A percentile compares a stretch with the other conserved stretches of the same genome.
Conservation (phyloP, 2,888 invertebrate species). For the Orthonychiurus folsomi region DNA sequence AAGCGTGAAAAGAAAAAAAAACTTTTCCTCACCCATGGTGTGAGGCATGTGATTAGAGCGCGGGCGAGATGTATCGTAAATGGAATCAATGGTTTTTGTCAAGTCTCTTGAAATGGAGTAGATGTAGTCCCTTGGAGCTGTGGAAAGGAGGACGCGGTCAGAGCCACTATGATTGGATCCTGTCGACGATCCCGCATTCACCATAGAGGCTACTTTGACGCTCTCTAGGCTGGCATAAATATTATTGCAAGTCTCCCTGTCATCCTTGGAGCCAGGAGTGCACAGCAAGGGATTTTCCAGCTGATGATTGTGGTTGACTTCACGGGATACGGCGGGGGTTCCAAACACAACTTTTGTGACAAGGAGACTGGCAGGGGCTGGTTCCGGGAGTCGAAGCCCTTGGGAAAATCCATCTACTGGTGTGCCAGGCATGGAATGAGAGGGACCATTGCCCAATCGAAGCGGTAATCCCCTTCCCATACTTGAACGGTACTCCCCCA, state of each 20-base stretch:
- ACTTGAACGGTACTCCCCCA: conserved; percentile 41
- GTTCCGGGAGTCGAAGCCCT: conserved; percentile 40
- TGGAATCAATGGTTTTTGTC: conserved; percentile 41
- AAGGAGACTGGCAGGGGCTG: conserved; percentile 40
- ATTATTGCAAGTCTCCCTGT: conserved; percentile 37
- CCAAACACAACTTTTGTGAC: conserved; percentile 41
- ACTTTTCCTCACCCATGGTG: conserved; percentile 35
- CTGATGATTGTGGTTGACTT: conserved; percentile 40
- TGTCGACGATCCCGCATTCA: conserved; percentile 39
- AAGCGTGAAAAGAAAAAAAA: no score
- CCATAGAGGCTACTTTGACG: conserved; percentile 39
- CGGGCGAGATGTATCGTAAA: conserved; percentile 40
- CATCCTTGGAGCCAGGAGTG: conserved; percentile 37
- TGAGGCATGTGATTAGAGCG: conserved; percentile 40
- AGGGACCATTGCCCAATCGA: conserved; percentile 38
- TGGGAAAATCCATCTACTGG: conserved; percentile 41
- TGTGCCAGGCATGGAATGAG: conserved; percentile 40
- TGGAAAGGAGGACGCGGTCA: conserved; percentile 40
- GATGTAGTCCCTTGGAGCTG: conserved; percentile 40
- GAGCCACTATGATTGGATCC: conserved; percentile 41
- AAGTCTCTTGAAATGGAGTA: conserved; percentile 41
- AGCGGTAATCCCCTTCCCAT: conserved; percentile 40
- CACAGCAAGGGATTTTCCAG: conserved; percentile 39
- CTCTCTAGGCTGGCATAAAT: conserved; percentile 41
- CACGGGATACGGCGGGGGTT: conserved; percentile 40